Evolutionary conservation across 1,140 invertebrate species (phyloP).

Genomic region (Lepidotrigona ventralis): DNA sequence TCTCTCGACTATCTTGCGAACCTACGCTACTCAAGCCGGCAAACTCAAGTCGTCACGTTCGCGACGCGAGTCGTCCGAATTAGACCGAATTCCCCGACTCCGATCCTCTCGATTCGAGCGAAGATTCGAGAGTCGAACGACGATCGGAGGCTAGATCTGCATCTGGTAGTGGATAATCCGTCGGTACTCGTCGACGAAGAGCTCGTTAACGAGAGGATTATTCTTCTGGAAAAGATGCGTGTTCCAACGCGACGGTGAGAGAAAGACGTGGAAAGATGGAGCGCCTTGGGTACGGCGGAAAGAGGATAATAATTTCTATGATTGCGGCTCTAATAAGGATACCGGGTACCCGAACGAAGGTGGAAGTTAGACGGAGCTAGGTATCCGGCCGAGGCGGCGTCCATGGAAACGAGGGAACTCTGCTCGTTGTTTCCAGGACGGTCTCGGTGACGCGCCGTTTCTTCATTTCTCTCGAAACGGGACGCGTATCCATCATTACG

Average conservation of each 20-base stretch:
- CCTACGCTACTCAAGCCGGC: neutral
- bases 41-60: conserved; percentile 21
- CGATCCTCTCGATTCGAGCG: too few relatives aligned
- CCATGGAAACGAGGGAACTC: neutral
- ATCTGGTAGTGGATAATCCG: neutral
- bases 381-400: neutral
- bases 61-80: conserved; percentile 15
- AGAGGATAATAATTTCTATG: conserved; percentile 70
- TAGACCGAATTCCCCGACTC: neutral
- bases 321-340: conserved; percentile 70
- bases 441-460: too few relatives aligned
- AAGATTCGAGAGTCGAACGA: neutral
- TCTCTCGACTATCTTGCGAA: conserved; percentile 49
- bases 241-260: conserved; percentile 32
- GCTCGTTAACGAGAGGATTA: conserved; percentile 62
- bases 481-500: neutral
- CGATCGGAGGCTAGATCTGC: neutral
- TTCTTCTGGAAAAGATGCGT: conserved; percentile 20
- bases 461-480: neutral
- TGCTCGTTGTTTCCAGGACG: too few relatives aligned
- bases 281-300: conserved; percentile 25
- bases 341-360: conserved; percentile 48
- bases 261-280: conserved; percentile 34
- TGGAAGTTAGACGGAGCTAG: neutral
- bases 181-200: neutral